Conservation (phyloP, 2,113 vertebrate genomes). For the Saccopteryx bilineata region DNA sequence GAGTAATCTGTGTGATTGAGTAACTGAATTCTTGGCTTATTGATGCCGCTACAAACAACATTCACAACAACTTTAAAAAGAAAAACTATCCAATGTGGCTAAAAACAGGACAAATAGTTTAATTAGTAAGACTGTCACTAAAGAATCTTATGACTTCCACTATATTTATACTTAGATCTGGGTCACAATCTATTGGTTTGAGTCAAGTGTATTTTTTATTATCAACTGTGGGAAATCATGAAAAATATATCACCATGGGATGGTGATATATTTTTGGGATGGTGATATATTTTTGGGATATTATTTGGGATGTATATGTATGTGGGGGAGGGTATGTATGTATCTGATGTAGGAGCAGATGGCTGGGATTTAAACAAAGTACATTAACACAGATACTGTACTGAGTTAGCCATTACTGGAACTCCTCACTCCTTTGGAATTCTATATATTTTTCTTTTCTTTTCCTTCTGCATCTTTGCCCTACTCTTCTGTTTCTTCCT, state of each 20-base stretch:
- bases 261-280: too few species aligned
- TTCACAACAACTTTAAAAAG: conserved; percentile 81
- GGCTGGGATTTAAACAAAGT: conserved; percentile 65
- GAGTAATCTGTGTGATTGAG: conserved; percentile 88
- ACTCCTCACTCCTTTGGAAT: conserved; percentile 33
- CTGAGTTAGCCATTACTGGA: conserved; percentile 23
- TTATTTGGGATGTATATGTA: conserved; percentile 19
- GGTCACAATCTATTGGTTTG: conserved; percentile 63
- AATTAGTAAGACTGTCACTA: conserved; percentile 83
- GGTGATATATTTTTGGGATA: too few species aligned
- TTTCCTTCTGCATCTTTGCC: not conserved
- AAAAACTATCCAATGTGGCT: conserved; percentile 78
- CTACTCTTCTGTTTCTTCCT: not conserved
- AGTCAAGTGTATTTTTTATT: conserved; percentile 58
- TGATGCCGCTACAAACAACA: conserved; percentile 83
- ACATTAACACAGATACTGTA: conserved; percentile 33
- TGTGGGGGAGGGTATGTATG: not conserved
- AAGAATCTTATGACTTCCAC: conserved; percentile 76
- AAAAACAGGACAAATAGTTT: conserved; percentile 84
- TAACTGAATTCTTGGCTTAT: conserved; percentile 87
- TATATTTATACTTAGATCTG: conserved; percentile 69
- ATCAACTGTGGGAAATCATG: conserved; percentile 41
- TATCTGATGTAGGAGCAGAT: conserved; percentile 63
- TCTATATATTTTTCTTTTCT: not conserved
- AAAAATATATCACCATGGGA: conserved; percentile 26